Evolutionary conservation across 2,888 invertebrate species (phyloP), one percentile per base, ranked within the genome.

Genomic region (Silvanus unidentatus): DNA sequence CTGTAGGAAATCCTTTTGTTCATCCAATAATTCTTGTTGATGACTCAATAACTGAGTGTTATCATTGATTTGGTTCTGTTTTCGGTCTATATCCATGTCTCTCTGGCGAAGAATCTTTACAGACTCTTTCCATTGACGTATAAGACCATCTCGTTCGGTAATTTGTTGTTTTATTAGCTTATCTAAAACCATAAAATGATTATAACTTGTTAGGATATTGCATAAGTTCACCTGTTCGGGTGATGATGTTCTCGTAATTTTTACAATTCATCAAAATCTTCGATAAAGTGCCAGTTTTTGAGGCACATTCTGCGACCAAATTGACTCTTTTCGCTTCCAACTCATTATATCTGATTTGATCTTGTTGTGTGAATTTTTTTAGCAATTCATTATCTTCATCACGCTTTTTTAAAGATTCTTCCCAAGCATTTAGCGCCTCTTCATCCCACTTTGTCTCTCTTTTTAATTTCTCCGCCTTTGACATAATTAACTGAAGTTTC

Each of bases 51-150:
- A 44, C 13, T 61, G 62, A 6, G 63, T 58, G 0, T 49, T 45
- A 27, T 55, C 50, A 9, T 50, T 15, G 16, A 61, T 52, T 27
- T 59, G 51, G 3, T 55, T 55, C 40, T 66, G 76, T 64, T 63
- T 54, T 11, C 64, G 59, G 36, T 78, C 73, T 44, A 87, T 86
- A 36, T 83, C 82, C 4, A 72, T 72, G 57, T 88, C 86, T 1
- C 86, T 75, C 57, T 85, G 83, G 14, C 82, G 76, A 56, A 88
- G 71, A 58, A 85, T 81, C 47, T 78, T 77, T 1, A 86, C 82
- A 1, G 86, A 80, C 34, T 77, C 75, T 38, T 84, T 80, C 88
- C 88, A 88, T 58, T 84, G 86, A 1, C 71, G 68, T 62, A 87
- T 81, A 72, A 87, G 77, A 48, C 80, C 75, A 27, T 79, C 78